Percentiles rank a stretch among this genome's conserved stretches.
Evolutionary conservation across 2,113 vertebrate species (phyloP).

Genomic region (Petroica traversi): DNA sequence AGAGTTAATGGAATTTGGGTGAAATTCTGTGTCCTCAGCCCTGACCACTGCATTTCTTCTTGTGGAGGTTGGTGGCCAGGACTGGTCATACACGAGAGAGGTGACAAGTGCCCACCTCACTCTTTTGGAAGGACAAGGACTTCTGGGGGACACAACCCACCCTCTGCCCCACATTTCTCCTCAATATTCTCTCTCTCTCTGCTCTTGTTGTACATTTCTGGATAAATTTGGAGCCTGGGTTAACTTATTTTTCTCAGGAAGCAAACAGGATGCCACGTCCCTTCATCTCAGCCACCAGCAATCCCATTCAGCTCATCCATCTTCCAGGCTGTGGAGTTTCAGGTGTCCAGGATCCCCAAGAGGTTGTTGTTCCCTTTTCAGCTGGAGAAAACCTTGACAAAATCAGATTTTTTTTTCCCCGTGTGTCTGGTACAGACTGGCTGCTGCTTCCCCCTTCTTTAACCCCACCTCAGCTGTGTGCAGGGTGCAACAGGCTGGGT

Average conservation of each 20-base stretch:
- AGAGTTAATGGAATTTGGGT: background rate
- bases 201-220: background rate
- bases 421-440: fast-evolving
- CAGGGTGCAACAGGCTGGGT: background rate
- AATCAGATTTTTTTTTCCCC: background rate
- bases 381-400: background rate
- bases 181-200: background rate
- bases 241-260: background rate
- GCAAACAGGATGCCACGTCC: background rate
- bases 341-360: background rate
- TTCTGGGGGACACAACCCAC: background rate
- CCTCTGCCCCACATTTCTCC: background rate
- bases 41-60: background rate
- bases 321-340: background rate
- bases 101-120: background rate
- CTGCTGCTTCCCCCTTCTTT: fast-evolving
- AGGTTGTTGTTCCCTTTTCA: background rate
- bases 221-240: background rate
- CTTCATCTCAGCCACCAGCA: background rate
- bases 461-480: background rate
- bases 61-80: background rate
- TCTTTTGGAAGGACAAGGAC: background rate
- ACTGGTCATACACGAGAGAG: background rate
- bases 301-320: background rate
- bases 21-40: background rate